phyloP scores from a whole-genome alignment of 2,113 vertebrate species.

The Passer domesticus region DNA sequence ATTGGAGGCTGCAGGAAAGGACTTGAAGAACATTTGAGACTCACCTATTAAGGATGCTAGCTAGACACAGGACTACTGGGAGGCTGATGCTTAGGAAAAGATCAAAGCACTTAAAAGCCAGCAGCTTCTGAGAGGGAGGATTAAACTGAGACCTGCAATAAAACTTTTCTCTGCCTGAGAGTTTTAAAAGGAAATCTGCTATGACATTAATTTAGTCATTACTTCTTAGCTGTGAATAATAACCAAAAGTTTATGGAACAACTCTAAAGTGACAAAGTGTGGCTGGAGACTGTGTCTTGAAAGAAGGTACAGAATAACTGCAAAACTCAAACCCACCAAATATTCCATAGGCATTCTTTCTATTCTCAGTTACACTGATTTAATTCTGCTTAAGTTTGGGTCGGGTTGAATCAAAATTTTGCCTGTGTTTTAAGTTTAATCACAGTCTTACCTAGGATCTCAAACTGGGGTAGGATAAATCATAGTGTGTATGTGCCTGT shows the following conservation, averaged over 20 bases:
- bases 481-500: fast-evolving
- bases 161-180: not conserved
- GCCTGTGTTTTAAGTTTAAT: not conserved
- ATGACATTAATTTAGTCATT: not conserved
- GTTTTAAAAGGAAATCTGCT: not conserved
- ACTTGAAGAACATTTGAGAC: not conserved
- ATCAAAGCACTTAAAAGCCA: not conserved
- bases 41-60: not conserved
- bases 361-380: not conserved
- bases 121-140: not conserved
- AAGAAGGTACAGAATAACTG: not conserved
- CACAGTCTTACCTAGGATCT: not conserved
- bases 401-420: not conserved
- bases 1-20: not conserved
- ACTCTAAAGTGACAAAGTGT: not conserved
- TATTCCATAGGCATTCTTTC: not conserved
- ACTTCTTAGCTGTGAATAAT: not conserved
- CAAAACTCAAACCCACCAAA: not conserved
- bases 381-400: not conserved
- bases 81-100: not conserved
- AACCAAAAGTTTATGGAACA: not conserved
- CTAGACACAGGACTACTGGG: not conserved
- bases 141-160: not conserved
- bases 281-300: not conserved
- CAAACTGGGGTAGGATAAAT: not conserved